Percentiles rank a stretch among this genome's conserved stretches.
Evolutionary conservation across 2,888 invertebrate species (phyloP).

Genomic region (Drosophila kuntzei): DNA sequence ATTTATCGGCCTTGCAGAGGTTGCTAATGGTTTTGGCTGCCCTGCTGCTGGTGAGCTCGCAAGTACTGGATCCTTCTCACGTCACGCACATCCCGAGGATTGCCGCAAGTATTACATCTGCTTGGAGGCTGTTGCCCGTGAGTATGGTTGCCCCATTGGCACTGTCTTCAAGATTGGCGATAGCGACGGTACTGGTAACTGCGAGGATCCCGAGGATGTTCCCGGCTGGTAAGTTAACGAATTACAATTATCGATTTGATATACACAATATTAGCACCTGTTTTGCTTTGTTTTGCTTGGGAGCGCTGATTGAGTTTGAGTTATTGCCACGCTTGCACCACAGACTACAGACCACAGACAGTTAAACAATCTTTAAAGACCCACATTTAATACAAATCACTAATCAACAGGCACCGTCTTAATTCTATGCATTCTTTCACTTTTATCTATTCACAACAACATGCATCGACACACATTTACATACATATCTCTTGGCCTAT

Average conservation of each 20-base stretch:
- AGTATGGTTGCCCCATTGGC: slow-evolving; percentile 98
- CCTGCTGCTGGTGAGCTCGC: slow-evolving; percentile 92
- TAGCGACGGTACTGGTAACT: slow-evolving; percentile 95
- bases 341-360: slow-evolving; percentile 11
- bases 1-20: slow-evolving; percentile 88
- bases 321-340: slow-evolving; percentile 58
- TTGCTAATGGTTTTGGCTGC: slow-evolving; percentile 95
- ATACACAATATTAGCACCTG: slow-evolving; percentile 50
- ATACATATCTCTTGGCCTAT: slow-evolving; percentile 82
- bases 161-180: slow-evolving; percentile 98
- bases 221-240: slow-evolving; percentile 94
- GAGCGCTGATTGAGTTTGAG: slow-evolving; percentile 39
- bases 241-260: not conserved
- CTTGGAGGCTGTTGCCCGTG: slow-evolving; percentile 94
- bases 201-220: slow-evolving; percentile 97
- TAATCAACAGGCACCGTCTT: slow-evolving; percentile 4
- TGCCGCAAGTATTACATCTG: slow-evolving; percentile 98
- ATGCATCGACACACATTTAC: slow-evolving; percentile 33
- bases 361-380: not conserved
- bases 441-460: slow-evolving; percentile 40
- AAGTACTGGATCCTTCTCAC: slow-evolving; percentile 95
- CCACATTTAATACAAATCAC: slow-evolving; percentile 1
- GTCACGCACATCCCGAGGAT: slow-evolving; percentile 97
- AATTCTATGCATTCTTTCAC: slow-evolving; percentile 16
- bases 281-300: slow-evolving; percentile 60